Evolutionary conservation across 1,140 invertebrate species (phyloP), one percentile per base, ranked within the genome.

Genomic region (Drosophila parabipectinata): DNA sequence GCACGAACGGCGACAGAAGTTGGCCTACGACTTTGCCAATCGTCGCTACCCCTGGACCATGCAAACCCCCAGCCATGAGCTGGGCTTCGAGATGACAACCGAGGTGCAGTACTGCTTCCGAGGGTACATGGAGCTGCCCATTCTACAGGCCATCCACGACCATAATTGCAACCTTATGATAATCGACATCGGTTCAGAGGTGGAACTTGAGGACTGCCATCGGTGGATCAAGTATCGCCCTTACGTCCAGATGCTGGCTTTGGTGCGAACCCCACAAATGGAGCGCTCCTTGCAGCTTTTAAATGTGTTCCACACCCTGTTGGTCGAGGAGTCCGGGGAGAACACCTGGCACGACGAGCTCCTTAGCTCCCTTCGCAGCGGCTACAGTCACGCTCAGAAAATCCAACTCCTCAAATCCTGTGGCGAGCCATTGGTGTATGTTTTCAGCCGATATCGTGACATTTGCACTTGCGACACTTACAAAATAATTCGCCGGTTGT

Each of bases 41-140:
- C 79, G 90, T 1, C 55, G 21, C 0, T 79, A 64, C 55, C 90
- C 90, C 2, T 91, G 90, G 89, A 87, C 79, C 37, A 91, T 91
- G 85, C 63, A 87, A 50, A 74, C 57, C 1, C 77, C 79, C 3
- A 45, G 50, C 6, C 66, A 82, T n/a, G 75, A 84, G 30, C 18
- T 69, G 15, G 50, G 58, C 26, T 84, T 87, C 28, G 9, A 28
- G 2, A 9, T 90, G 1, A 84, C 66, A 1, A 12, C 18, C 3
- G 60, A 79, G 7, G 9, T 87, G 32, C 32, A 44, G 6, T 0
- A 15, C 3, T 10, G 18, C 0, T 91, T 91, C 39, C 12, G 12
- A 7, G 32, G 18, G 0, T 51, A 64, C 9, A 68, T 79, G 73
- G 79, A 91, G 44, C 52, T 41, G 30, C 41, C 54, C 1, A 55